Percentiles rank a stretch among this genome's conserved stretches.
phyloP scores from a whole-genome alignment of 2,797 vertebrate genomes.

The Dipus sagitta region DNA sequence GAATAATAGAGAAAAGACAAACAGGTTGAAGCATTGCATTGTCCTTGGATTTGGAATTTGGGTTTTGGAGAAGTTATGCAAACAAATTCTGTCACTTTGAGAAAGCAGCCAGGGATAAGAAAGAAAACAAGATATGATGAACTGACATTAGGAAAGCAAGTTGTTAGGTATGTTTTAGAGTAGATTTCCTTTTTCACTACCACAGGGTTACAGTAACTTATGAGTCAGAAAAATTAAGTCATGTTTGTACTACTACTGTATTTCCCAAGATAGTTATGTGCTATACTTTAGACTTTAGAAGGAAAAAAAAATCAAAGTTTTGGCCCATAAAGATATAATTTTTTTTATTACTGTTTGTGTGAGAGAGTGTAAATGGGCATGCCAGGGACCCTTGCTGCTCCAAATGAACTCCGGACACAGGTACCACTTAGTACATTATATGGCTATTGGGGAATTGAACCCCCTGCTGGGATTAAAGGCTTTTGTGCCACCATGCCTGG shows the following conservation, averaged over 20 bases:
- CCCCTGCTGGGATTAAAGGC: too few relatives aligned
- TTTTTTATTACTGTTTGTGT: too few relatives aligned
- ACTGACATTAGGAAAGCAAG: constrained; percentile 34
- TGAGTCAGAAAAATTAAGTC: constrained; percentile 14
- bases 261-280: background rate
- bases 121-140: background rate
- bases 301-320: background rate
- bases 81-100: constrained; percentile 23
- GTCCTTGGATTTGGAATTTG: constrained; percentile 52
- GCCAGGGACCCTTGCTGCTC: too few relatives aligned
- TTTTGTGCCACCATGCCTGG: too few relatives aligned
- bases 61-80: constrained; percentile 48
- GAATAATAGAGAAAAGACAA: background rate
- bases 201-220: background rate
- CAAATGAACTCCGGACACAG: too few relatives aligned
- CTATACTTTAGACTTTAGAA: background rate
- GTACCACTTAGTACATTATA: too few relatives aligned
- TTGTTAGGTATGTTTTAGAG: constrained; percentile 34
- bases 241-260: background rate
- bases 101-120: constrained; percentile 21
- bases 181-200: background rate
- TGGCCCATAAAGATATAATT: too few relatives aligned
- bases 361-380: too few relatives aligned
- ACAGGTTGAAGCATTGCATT: constrained; percentile 48
- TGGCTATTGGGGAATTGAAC: too few relatives aligned